phyloP scores from a whole-genome alignment of 1,140 invertebrate genomes.

The Meloidogyne exigua region DNA sequence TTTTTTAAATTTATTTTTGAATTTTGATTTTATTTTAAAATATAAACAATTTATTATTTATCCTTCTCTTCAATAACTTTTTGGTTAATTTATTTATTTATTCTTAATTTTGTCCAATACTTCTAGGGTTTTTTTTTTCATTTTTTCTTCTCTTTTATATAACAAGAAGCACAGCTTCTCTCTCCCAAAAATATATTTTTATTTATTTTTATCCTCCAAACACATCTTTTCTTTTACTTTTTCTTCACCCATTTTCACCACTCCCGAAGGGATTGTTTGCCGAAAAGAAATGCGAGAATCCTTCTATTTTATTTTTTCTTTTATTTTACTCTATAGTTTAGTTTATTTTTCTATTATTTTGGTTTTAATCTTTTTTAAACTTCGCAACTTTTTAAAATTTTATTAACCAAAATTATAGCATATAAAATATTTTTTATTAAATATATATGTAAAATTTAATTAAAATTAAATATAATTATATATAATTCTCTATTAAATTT shows the following conservation, averaged over 20 bases:
- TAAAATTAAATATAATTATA: too few species aligned
- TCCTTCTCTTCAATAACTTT: background rate
- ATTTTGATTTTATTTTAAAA: too few species aligned
- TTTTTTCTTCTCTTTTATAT: too few species aligned
- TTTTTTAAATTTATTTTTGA: too few species aligned
- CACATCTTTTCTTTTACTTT: background rate
- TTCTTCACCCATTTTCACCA: background rate
- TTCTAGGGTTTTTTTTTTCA: background rate
- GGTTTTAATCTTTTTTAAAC: background rate
- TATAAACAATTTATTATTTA: background rate
- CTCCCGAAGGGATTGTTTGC: background rate
- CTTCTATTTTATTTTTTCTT: background rate
- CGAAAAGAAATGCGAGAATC: constrained; percentile 1
- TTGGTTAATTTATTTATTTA: background rate
- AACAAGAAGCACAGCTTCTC: background rate
- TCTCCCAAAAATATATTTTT: too few species aligned
- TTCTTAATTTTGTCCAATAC: background rate
- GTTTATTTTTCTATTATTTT: too few species aligned
- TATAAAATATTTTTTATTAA: too few species aligned
- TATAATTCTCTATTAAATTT: too few species aligned
- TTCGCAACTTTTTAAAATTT: background rate
- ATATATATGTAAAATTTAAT: too few species aligned
- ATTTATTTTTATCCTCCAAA: background rate
- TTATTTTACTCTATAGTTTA: too few species aligned
- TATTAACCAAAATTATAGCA: background rate